Percentiles rank a stretch among this genome's conserved stretches.
Evolutionary conservation across 2,888 invertebrate species (phyloP).

Genomic region (Aelia acuminata): DNA sequence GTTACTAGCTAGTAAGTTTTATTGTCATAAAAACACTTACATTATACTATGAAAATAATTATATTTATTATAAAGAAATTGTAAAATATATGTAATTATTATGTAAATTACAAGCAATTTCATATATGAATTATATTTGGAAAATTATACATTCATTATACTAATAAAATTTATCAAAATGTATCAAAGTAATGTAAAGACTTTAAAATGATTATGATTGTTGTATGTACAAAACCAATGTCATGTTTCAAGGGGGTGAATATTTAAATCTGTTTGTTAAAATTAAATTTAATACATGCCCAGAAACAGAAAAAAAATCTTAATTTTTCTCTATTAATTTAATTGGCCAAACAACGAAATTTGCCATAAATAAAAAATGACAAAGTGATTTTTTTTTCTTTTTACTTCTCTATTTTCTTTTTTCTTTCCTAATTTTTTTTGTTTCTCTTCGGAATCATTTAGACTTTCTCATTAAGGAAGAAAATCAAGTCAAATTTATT

Average conservation of each 20-base stretch:
- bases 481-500: no score
- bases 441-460: no score
- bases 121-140: constrained; percentile 64
- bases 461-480: no score
- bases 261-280: constrained; percentile 32
- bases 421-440: neutral
- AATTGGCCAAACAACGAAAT: constrained; percentile 64
- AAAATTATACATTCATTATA: constrained; percentile 57
- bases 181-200: constrained; percentile 54
- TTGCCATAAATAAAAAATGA: constrained; percentile 62
- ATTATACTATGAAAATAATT: constrained; percentile 56
- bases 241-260: constrained; percentile 41
- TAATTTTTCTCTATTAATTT: constrained; percentile 56
- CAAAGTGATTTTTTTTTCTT: constrained; percentile 33
- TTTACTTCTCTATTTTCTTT: neutral
- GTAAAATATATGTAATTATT: constrained; percentile 64
- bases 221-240: constrained; percentile 3
- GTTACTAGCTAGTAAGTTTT: constrained; percentile 40
- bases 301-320: neutral
- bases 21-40: constrained; percentile 46
- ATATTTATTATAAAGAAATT: constrained; percentile 63
- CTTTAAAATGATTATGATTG: neutral
- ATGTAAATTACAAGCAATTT: constrained; percentile 64
- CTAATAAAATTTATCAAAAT: constrained; percentile 53
- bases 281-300: constrained; percentile 17